Evolutionary conservation across 2,113 vertebrate genomes (phyloP).

Genomic region (Theristicus caerulescens): DNA sequence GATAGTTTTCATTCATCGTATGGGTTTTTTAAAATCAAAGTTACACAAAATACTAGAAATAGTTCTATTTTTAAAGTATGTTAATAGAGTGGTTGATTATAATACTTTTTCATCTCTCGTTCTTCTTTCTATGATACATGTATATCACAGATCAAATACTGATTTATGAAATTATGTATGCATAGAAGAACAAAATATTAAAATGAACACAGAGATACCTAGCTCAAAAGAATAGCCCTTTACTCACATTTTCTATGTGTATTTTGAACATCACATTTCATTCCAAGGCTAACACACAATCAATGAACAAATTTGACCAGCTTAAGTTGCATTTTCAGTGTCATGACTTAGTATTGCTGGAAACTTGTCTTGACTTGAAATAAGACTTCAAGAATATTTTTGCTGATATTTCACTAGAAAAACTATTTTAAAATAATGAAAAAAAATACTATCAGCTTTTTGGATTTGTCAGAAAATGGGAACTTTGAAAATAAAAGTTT

Average conservation of each 20-base stretch:
- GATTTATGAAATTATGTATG: background rate
- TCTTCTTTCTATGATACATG: background rate
- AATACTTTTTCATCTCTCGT: background rate
- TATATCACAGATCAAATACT: background rate
- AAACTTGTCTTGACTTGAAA: background rate
- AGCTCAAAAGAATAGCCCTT: background rate
- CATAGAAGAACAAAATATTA: background rate
- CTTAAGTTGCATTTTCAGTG: background rate
- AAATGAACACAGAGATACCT: background rate
- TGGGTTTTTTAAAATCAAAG: background rate
- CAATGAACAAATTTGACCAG: background rate
- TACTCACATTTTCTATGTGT: background rate
- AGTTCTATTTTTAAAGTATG: background rate
- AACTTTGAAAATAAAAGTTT: background rate
- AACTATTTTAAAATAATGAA: background rate
- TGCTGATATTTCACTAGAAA: background rate
- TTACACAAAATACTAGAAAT: background rate
- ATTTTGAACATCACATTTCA: background rate
- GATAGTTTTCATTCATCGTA: background rate
- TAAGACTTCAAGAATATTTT: background rate
- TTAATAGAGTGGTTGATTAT: background rate
- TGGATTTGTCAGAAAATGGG: background rate
- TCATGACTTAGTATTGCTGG: background rate
- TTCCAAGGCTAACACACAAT: background rate
- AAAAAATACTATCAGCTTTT: background rate